Percentiles rank a stretch among this genome's conserved stretches.
Evolutionary conservation across 2,113 vertebrate species (phyloP).

Genomic region (Rutilus rutilus): DNA sequence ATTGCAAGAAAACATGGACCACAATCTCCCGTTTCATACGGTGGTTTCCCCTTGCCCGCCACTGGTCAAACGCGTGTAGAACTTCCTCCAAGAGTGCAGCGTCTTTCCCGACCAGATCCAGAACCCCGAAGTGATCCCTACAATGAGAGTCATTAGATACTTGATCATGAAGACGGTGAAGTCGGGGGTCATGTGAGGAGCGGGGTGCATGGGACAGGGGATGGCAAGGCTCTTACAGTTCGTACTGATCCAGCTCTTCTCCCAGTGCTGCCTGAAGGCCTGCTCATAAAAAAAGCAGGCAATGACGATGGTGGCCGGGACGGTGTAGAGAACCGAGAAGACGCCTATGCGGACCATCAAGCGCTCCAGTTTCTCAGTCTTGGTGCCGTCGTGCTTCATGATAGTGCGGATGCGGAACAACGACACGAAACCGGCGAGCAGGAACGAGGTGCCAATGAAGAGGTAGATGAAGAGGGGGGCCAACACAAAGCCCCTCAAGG

Average conservation of each 20-base stretch:
- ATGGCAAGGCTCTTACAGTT: constrained; percentile 94
- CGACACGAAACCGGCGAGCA: constrained; percentile 94
- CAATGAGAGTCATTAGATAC: constrained; percentile 99
- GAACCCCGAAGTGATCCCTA: constrained; percentile 97
- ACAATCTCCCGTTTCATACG: constrained; percentile 71
- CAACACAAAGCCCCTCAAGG: constrained; percentile 91
- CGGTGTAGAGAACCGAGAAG: constrained; percentile 97
- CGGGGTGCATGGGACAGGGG: constrained; percentile 86
- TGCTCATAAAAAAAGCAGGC: constrained; percentile 99
- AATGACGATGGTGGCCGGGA: constrained; percentile 95
- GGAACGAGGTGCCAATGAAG: constrained; percentile 95
- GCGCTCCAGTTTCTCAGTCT: constrained; percentile 95
- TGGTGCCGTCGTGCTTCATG: constrained; percentile 97
- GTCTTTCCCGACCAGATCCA: constrained; percentile 99
- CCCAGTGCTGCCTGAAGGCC: constrained; percentile 95
- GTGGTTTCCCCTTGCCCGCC: constrained; percentile 93
- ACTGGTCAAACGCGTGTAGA: constrained; percentile 91
- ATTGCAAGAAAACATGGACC: neutral
- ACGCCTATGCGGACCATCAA: constrained; percentile 97
- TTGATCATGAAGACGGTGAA: constrained; percentile 99
- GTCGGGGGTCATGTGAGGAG: constrained; percentile 90
- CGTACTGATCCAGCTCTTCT: constrained; percentile 92
- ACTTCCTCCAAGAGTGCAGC: constrained; percentile 96
- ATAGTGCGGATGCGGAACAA: constrained; percentile 97
- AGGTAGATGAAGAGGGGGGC: constrained; percentile 97